Base-by-base conservation (phyloP, 2,113 vertebrate genomes). In the Phaethon lepturus region DNA sequence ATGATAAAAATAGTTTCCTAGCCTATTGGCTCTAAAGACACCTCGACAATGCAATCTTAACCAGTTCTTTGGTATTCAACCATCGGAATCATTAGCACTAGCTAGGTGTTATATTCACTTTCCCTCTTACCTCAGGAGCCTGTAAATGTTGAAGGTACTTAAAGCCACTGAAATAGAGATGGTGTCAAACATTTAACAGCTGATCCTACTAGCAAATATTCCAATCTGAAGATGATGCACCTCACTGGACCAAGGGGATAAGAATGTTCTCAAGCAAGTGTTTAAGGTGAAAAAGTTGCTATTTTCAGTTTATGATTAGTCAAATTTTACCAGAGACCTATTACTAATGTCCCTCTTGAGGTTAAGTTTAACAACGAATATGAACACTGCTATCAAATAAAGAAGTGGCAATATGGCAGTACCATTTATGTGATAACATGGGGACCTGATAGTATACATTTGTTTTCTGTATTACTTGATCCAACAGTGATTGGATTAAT, bases 391-490 rank as follows among this genome's bases (percentile, higher is more conserved):
- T 38, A 7, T 17, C 29, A 85, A 71, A 68, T 3, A 75, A 84
- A 74, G 33, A 42, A 75, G 23, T 17, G 28, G 50, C 7, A 50
- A 23, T 18, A 12, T 10, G 60, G 66, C 52, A 78, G 64, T 55
- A 73, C 9, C 12, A 4, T 15, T 26, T 60, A 38, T 68, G 35
- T 44, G 18, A 56, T 29, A 58, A 75, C 7, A 16, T 6, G 7
- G 6, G n/a, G 7, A 49, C n/a, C 29, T 38, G 17, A 17, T 3
- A 53, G 17, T 4, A 5, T 17, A 3, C 1, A 1, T 52, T 71
- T 71, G 15, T 47, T 72, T 82, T 75, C 81, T 42, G 5, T 19
- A 11, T 53, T 62, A 53, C 12, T 76, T 38, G 13, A 75, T 38
- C 11, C 28, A 79, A 35, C 18, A 49, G 49, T 56, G 56, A 50